Evolutionary conservation across 2,888 invertebrate genomes (phyloP), one percentile per base, ranked within the genome.

Genomic region (Aricia artaxerxes): DNA sequence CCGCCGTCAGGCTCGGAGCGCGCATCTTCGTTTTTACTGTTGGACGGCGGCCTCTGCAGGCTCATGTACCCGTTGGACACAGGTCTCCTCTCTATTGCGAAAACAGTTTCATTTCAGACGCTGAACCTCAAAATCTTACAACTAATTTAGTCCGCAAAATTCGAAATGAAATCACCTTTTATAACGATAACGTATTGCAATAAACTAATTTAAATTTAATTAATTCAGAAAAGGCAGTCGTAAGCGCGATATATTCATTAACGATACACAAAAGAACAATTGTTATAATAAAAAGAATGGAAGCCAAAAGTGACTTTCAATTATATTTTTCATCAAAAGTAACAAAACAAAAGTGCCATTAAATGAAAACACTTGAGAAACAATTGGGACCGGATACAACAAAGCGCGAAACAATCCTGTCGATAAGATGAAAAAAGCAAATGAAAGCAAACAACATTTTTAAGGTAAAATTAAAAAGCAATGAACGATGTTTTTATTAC

Each of bases 41-140:
- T 85, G 16, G 93, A 89, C 6, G 90, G 88, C 38, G 95, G 95
- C 69, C 95, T 88, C 82, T 95, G 94, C 24, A 95, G 88, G 82
- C 95, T 95, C 95, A 95, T 95, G 86, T 95, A 95, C 40, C 95
- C 95, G 81, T 94, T 95, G 16, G 93, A 91, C 6, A 95, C 92
- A 0, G 95, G 94, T 87, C 94, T 90, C 60, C 94, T 88, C 81
- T 94, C 94, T 94, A 84, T 5, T 72, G 49, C 64, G 53, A 35
- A 53, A 57, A 38, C 5, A 57, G 60, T 4, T 4, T 35, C 7
- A 72, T 78, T 16, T 64, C 9, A 69, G 69, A 13, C 9, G 9
- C 24, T n/a, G 2, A 64, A 9, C 4, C 11, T 31, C 11, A 35
- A 31, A 64, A 64, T 61, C 24, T 24, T n/a, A 61, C 7, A n/a